Conservation (phyloP, 2,113 vertebrate genomes). For the Triplophysa dalaica region DNA sequence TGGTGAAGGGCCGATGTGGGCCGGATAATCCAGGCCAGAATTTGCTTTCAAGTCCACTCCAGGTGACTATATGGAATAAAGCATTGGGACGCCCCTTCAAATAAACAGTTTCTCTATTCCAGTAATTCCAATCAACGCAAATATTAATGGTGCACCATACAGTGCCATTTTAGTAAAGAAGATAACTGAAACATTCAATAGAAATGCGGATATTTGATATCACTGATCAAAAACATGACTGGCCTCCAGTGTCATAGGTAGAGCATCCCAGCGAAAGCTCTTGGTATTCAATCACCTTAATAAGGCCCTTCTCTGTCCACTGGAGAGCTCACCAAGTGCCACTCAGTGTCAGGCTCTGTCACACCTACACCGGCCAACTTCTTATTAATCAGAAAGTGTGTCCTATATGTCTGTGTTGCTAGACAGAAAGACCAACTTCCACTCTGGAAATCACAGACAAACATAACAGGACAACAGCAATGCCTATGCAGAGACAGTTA, state of each 20-base stretch:
- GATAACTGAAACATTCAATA: too few species aligned
- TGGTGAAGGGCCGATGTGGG: too few species aligned
- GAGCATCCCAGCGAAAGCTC: conserved; percentile 15
- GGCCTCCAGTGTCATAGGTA: conserved; percentile 10
- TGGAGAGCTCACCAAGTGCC: conserved; percentile 27
- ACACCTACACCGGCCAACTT: conserved; percentile 31
- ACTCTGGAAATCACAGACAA: background rate
- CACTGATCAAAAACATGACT: conserved; percentile 3
- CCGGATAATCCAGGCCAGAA: too few species aligned
- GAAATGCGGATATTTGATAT: conserved; percentile 20
- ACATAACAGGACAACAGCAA: conserved; percentile 15
- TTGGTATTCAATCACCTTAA: conserved; percentile 49
- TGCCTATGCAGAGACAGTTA: conserved; percentile 19
- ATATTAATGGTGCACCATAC: too few species aligned
- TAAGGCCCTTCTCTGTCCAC: conserved; percentile 38
- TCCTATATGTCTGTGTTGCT: background rate
- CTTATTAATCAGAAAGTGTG: conserved; percentile 44
- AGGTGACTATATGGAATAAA: too few species aligned
- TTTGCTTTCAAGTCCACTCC: too few species aligned
- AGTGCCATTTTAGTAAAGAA: too few species aligned
- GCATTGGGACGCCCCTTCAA: too few species aligned
- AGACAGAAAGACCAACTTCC: background rate
- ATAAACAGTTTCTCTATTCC: too few species aligned
- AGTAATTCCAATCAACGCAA: too few species aligned
- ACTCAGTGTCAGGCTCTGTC: conserved; percentile 33